Evolutionary conservation across 2,113 vertebrate species (phyloP), one percentile per base, ranked within the genome.

Genomic region (Planiliza haematocheilus): DNA sequence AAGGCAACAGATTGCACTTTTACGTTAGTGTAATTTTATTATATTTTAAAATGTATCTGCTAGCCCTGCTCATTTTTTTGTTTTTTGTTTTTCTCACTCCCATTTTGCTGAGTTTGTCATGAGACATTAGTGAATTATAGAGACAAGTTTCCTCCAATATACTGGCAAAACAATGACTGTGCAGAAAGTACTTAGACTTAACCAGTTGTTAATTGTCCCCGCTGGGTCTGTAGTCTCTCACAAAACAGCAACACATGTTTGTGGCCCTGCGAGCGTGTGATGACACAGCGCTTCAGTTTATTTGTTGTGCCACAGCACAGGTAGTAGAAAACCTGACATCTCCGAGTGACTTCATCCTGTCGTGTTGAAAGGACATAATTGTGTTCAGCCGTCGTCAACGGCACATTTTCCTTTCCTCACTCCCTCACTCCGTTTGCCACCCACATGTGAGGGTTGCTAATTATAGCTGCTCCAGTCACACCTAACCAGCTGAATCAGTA

Each of bases 391-490:
- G 75, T 69, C 86, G 62, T 82, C 82, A 78, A 61, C 77, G 65
- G 57, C 87, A 81, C 66, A 63, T 64, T 85, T 76, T 77, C 63
- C 80, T 59, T 13, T 62, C 67, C 48, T 74, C 65, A 16, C 52
- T 79, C 77, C 74, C 71, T 84, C 80, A 65, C 85, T 89, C 91
- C 77, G 63, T 83, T 83, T 74, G 71, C 89, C 87, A 82, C 89
- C 89, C 83, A 87, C 88, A 64, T 53, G 83, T 77, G 36, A 38
- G 59, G 65, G 45, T 75, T 46, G 81, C 89, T 91, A 91, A 92
- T 92, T 88, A 87, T 91, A 92, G 91, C 83, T 59, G 66, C 88
- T 86, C 79, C 77, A 85, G 86, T 89, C 87, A 82, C 89, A 91
- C 88, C 82, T 88, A 83, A 74, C 63, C 74, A 81, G 81, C 88